Percentiles rank a stretch among this genome's conserved stretches.
Conservation (phyloP, 2,888 invertebrate genomes). For the Branchipolynoe longqiensis region DNA sequence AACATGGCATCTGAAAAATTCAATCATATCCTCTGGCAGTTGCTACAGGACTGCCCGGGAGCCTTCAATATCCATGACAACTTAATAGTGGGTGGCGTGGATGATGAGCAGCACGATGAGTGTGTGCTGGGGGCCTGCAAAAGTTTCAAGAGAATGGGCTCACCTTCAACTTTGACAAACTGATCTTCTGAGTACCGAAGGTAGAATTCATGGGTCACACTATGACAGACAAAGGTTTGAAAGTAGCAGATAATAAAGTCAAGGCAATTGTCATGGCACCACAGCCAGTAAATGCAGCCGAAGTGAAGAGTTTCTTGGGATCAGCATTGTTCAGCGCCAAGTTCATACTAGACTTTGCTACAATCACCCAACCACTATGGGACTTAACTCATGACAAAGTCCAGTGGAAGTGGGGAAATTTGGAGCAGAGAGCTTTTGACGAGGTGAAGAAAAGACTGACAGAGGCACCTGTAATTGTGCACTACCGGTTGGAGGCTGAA, state of each 20-base stretch:
- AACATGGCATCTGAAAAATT: slow-evolving; percentile 60
- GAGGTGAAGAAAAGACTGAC: slow-evolving; percentile 37
- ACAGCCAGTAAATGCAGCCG: slow-evolving; percentile 65
- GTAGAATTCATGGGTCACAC: slow-evolving; percentile 60
- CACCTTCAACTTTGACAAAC: slow-evolving; percentile 30
- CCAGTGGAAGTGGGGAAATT: slow-evolving; percentile 8
- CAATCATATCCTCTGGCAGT: slow-evolving; percentile 51
- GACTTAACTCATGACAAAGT: background rate
- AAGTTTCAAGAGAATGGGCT: slow-evolving; percentile 53
- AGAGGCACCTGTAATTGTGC: background rate
- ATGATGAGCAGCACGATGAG: slow-evolving; percentile 24
- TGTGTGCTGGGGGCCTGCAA: slow-evolving; percentile 59
- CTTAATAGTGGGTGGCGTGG: slow-evolving; percentile 13
- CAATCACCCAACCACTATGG: slow-evolving; percentile 34
- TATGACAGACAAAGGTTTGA: slow-evolving; percentile 34
- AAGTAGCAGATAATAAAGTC: slow-evolving; percentile 36
- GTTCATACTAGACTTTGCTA: slow-evolving; percentile 21
- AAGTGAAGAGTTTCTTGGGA: slow-evolving; percentile 71
- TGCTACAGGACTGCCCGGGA: slow-evolving; percentile 48
- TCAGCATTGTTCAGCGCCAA: slow-evolving; percentile 61
- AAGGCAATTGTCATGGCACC: slow-evolving; percentile 66
- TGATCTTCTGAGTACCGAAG: background rate
- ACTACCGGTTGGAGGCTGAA: background rate
- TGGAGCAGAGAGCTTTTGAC: slow-evolving; percentile 17
- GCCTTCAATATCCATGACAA: slow-evolving; percentile 56